These are phyloP conservation scores for Macaria liturata DNA, from an alignment of 2,888 invertebrate species.

Conservation along the genomic window DNA sequence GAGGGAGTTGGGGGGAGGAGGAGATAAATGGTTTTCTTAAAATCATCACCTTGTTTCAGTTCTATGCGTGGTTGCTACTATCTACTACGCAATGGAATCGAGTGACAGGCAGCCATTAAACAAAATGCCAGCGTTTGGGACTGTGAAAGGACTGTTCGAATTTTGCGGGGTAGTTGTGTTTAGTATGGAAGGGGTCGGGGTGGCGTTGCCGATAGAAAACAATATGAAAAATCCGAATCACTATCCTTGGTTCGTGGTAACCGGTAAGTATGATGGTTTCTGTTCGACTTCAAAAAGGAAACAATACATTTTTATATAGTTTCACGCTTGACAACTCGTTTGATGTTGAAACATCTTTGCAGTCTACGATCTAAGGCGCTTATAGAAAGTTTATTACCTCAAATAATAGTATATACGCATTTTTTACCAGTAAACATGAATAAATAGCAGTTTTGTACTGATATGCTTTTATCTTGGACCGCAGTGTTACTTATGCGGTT, in stretches of 20 bases:
- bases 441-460: too few species aligned
- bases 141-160: conserved; percentile 64
- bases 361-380: too few species aligned
- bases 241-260: conserved; percentile 58
- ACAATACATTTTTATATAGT: too few species aligned
- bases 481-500: too few species aligned
- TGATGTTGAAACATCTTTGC: too few species aligned
- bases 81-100: conserved; percentile 54
- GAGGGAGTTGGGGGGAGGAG: too few species aligned
- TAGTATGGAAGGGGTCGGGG: conserved; percentile 81
- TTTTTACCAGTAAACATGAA: too few species aligned
- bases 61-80: conserved; percentile 66
- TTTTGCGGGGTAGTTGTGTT: conserved; percentile 85
- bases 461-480: too few species aligned
- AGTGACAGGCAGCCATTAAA: conserved; percentile 45
- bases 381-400: too few species aligned
- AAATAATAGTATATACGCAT: too few species aligned
- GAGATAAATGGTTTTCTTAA: background rate
- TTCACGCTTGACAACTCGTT: too few species aligned
- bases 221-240: conserved; percentile 68
- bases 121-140: conserved; percentile 62
- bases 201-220: conserved; percentile 72
- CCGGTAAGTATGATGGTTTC: conserved; percentile 47
- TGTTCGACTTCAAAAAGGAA: too few species aligned
- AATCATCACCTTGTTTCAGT: conserved; percentile 51